Evolutionary conservation across 2,797 vertebrate species (phyloP), one percentile per base, ranked within the genome.

Genomic region (Pelodytes ibericus): DNA sequence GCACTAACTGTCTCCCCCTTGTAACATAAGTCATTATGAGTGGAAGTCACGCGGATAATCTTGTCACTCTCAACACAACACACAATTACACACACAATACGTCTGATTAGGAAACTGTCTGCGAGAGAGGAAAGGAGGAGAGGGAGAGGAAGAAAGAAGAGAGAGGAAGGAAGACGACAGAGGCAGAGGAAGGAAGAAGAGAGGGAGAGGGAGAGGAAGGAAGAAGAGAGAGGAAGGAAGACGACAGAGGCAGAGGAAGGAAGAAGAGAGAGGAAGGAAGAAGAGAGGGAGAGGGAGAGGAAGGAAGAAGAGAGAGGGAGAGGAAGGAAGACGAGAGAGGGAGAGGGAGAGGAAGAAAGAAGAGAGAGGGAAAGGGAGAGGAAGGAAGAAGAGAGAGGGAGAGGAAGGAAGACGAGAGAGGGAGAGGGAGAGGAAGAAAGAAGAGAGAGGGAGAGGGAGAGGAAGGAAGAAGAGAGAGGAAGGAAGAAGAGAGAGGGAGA

Each of bases 1-100:
- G 3, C 6, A 16, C 41, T 41, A 39, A 64, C 41, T 64, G 31
- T 24, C 61, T 24, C 41, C n/a, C 61, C 16, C 9, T 66, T 47
- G 22, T 66, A n/a, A 29, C 3, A 25, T 4, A 27, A 26, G 24
- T 10, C 39, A 13, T n/a, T 29, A 24, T 24, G 25, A 49, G 39
- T 13, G 41, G 63, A 66, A 29, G 63, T 66, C 39, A 66, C 41
- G 41, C 25, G 22, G 25, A 22, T 13, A 49, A 47, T 47, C 22
- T 41, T 36, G 22, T 64, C 62, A 44, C 62, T 64, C 22, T 4
- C 22, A 41, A 11, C 29, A 7, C 22, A 64, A 44, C 63, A 24
- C 69, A 62, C 58, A 72, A 72, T 72, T 72, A 72, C 58, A 72
- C 44, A 25, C 41, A 72, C 59, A 72, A 72, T 63, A 29, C 25